phyloP scores from a whole-genome alignment of 2,797 vertebrate genomes.

The Falco concolor region DNA sequence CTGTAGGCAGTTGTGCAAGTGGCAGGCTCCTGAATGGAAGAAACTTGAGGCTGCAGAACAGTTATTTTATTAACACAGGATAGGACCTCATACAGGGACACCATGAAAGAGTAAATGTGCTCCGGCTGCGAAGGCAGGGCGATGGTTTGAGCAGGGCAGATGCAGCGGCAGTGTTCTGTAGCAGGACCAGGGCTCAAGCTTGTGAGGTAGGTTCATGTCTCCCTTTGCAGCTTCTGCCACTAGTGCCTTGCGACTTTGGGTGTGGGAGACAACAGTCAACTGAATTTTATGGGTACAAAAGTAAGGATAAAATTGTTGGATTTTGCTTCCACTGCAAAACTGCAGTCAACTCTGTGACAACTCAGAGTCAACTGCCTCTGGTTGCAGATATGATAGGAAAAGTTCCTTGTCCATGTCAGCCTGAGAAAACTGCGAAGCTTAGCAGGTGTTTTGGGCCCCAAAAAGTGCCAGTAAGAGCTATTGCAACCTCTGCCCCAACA shows the following conservation, averaged over 20 bases:
- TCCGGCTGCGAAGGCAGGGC: background rate
- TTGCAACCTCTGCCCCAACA: background rate
- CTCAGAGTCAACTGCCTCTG: background rate
- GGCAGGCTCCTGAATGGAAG: background rate
- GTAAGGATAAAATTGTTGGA: background rate
- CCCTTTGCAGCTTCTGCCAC: background rate
- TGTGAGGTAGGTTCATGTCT: background rate
- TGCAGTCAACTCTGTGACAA: too few relatives aligned
- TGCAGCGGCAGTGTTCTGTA: background rate
- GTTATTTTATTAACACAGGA: background rate
- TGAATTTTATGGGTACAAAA: background rate
- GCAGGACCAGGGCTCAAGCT: background rate
- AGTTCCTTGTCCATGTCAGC: background rate
- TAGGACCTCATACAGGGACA: background rate
- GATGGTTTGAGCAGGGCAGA: background rate
- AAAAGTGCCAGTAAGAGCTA: background rate
- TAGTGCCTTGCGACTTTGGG: background rate
- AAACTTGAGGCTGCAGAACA: background rate
- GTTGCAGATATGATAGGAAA: background rate
- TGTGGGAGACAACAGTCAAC: background rate
- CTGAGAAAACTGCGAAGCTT: background rate
- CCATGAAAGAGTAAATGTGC: background rate
- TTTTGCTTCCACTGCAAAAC: background rate
- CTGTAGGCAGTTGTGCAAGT: background rate
- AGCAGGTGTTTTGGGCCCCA: background rate